These are phyloP conservation scores for Scyliorhinus canicula DNA, from an alignment of 2,797 vertebrate species.

Conservation along the genomic window DNA sequence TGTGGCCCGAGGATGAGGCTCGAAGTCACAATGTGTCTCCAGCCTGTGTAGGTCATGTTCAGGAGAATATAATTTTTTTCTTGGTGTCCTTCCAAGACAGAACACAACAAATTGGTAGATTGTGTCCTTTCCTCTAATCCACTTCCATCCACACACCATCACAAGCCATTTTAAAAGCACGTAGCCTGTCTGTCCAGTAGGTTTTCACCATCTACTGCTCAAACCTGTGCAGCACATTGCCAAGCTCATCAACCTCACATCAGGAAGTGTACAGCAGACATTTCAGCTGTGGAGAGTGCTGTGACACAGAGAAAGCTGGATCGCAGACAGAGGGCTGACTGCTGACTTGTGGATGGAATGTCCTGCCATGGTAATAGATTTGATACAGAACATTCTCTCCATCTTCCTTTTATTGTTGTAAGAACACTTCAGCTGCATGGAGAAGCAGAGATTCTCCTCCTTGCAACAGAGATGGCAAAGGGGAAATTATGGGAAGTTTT, in stretches of 20 bases:
- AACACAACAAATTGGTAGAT: not conserved
- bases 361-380: not conserved
- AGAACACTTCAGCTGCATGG: not conserved
- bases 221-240: not conserved
- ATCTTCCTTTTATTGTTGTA: not conserved
- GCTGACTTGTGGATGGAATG: not conserved
- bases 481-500: not conserved
- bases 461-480: not conserved
- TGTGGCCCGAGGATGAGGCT: too few relatives aligned
- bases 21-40: not conserved
- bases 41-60: not conserved
- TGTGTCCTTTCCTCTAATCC: not conserved
- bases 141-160: not conserved
- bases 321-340: too few relatives aligned
- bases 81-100: not conserved
- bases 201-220: constrained; percentile 14
- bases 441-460: not conserved
- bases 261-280: not conserved
- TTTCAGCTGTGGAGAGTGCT: not conserved
- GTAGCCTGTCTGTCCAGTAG: not conserved
- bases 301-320: not conserved
- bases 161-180: not conserved
- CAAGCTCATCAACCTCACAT: not conserved
- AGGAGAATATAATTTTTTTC: too few relatives aligned
- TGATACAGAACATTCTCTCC: not conserved